Percentiles rank a stretch among this genome's conserved stretches.
phyloP scores from a whole-genome alignment of 2,888 invertebrate species.

The Idaea dimidiata region DNA sequence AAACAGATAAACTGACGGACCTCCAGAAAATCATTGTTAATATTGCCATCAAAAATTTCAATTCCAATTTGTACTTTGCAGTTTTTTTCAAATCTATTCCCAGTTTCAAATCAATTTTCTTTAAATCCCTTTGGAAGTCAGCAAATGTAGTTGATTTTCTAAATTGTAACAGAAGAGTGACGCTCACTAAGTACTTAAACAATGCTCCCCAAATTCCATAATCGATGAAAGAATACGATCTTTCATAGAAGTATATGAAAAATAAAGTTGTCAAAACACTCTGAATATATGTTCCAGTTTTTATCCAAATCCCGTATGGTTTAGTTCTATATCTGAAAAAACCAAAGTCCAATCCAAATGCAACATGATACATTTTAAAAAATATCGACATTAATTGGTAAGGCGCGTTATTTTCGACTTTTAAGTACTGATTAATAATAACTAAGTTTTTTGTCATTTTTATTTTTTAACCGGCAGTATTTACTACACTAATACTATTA shows the following conservation, averaged over 20 bases:
- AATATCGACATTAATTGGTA: background rate
- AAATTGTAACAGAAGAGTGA: background rate
- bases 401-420: background rate
- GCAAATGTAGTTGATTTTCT: constrained; percentile 3
- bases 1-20: background rate
- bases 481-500: no score
- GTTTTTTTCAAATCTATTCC: background rate
- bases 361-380: background rate
- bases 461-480: no score
- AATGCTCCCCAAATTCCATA: background rate
- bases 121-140: constrained; percentile 7
- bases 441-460: no score
- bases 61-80: constrained; percentile 3
- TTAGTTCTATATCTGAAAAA: background rate
- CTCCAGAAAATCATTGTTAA: background rate
- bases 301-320: background rate
- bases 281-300: background rate
- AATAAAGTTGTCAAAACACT: background rate
- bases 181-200: background rate
- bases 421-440: no score
- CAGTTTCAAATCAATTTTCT: constrained; percentile 6
- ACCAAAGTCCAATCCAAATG: background rate
- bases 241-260: background rate
- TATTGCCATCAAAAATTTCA: constrained; percentile 2
- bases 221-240: background rate